These are phyloP conservation scores for Trichopria drosophilae DNA, from an alignment of 2,888 invertebrate species.

Conservation along the genomic window DNA sequence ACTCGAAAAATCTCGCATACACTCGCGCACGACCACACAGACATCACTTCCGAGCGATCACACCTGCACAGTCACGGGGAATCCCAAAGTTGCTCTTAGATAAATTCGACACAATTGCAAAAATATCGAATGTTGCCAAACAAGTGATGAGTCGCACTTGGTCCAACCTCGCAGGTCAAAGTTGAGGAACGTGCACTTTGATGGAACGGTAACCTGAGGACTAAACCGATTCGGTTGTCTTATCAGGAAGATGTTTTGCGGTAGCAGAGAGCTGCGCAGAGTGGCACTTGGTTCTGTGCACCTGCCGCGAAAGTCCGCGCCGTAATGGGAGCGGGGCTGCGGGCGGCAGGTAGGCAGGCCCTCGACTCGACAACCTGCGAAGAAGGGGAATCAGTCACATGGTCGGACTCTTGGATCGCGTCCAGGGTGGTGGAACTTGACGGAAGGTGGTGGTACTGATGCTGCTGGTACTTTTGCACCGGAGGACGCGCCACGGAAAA, in stretches of 20 bases:
- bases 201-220: too few species aligned
- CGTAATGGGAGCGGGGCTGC: conserved; percentile 58
- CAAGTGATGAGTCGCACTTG: too few species aligned
- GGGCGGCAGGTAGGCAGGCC: conserved; percentile 59
- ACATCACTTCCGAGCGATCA: too few species aligned
- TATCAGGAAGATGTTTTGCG: conserved; percentile 37
- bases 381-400: conserved; percentile 58
- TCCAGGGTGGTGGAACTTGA: conserved; percentile 32
- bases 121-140: too few species aligned
- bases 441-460: neutral
- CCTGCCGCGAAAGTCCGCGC: conserved; percentile 59
- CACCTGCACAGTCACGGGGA: too few species aligned
- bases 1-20: too few species aligned
- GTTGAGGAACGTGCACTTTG: too few species aligned
- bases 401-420: conserved; percentile 45
- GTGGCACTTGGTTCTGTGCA: conserved; percentile 57
- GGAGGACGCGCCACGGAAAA: neutral
- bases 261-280: conserved; percentile 47
- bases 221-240: too few species aligned
- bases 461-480: neutral
- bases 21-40: too few species aligned
- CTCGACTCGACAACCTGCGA: conserved; percentile 53
- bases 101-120: too few species aligned
- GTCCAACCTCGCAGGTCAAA: too few species aligned
- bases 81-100: too few species aligned